Percentiles rank a stretch among this genome's conserved stretches.
Conservation (phyloP, 2,797 vertebrate genomes). For the Sarcoramphus papa region DNA sequence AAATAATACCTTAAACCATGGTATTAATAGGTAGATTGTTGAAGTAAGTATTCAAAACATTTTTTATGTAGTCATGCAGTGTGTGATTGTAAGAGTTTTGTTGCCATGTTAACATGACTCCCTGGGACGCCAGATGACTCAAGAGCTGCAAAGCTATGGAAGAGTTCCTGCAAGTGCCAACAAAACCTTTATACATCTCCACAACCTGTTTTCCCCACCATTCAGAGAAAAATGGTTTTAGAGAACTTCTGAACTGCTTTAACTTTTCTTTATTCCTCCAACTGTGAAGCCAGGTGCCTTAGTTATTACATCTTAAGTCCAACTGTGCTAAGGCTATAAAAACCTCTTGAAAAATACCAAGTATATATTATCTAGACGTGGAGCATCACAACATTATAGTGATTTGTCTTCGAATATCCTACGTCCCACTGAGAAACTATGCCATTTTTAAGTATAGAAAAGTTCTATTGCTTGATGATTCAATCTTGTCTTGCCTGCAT, state of each 20-base stretch:
- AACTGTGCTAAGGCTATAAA: slow-evolving; percentile 24
- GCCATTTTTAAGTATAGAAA: background rate
- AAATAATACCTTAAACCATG: background rate
- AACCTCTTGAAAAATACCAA: slow-evolving; percentile 41
- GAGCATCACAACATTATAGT: slow-evolving; percentile 1
- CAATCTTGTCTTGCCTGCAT: background rate
- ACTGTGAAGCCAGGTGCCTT: slow-evolving; percentile 42
- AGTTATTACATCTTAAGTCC: background rate
- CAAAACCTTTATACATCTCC: background rate
- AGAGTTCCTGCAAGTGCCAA: background rate
- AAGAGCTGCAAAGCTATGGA: background rate
- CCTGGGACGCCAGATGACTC: background rate
- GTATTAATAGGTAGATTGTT: background rate
- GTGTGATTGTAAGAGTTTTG: background rate
- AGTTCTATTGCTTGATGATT: background rate
- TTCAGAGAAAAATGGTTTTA: background rate
- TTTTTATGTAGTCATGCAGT: background rate
- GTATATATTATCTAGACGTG: slow-evolving; percentile 17
- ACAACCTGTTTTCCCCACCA: background rate
- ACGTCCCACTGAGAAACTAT: background rate
- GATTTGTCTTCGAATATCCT: background rate
- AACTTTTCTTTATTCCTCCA: slow-evolving; percentile 39
- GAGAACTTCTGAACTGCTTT: slow-evolving; percentile 7
- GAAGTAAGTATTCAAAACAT: background rate
- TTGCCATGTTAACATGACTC: background rate